Percentiles rank a stretch among this genome's conserved stretches.
phyloP scores from a whole-genome alignment of 1,140 invertebrate genomes.

The Aphelenchoides fujianensis region DNA sequence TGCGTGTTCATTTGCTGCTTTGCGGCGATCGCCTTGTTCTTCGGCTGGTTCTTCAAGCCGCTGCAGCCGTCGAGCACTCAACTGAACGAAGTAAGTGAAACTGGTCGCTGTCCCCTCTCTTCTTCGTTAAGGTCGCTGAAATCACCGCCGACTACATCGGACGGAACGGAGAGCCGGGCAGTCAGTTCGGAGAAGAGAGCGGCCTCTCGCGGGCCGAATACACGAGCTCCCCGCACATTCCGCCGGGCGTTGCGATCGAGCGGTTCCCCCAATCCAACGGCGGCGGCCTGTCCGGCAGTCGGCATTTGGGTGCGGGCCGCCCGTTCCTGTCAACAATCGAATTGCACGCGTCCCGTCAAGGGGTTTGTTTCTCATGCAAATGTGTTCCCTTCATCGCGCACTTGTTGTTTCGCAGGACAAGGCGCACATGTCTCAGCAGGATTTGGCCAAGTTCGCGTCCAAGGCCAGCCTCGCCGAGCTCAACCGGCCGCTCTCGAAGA shows the following conservation, averaged over 20 bases:
- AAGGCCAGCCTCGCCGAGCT: constrained; percentile 65
- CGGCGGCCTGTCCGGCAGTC: constrained; percentile 18
- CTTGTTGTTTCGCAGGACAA: constrained; percentile 34
- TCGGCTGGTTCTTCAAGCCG: constrained; percentile 57
- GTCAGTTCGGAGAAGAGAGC: constrained; percentile 16
- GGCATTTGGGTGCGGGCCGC: constrained; percentile 28
- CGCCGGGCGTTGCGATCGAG: constrained; percentile 44
- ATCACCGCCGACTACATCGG: constrained; percentile 45
- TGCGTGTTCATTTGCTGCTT: constrained; percentile 53
- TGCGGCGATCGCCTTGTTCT: constrained; percentile 40
- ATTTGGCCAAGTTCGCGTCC: constrained; percentile 48
- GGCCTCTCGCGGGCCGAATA: constrained; percentile 8
- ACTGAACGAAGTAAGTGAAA: constrained; percentile 46
- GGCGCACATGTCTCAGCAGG: constrained; percentile 31
- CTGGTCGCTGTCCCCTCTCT: not conserved
- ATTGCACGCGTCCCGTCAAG: constrained; percentile 45
- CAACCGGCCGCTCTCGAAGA: constrained; percentile 84
- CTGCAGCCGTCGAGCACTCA: constrained; percentile 51
- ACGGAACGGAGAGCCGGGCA: constrained; percentile 25
- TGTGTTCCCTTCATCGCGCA: not conserved
- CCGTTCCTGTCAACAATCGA: constrained; percentile 56
- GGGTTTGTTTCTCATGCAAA: constrained; percentile 10
- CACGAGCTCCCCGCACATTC: constrained; percentile 42
- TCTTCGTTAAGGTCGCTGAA: constrained; percentile 38
- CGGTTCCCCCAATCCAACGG: constrained; percentile 32